These are phyloP conservation scores for Chirona hameri DNA, from an alignment of 2,888 invertebrate genomes.

Conservation along the genomic window DNA sequence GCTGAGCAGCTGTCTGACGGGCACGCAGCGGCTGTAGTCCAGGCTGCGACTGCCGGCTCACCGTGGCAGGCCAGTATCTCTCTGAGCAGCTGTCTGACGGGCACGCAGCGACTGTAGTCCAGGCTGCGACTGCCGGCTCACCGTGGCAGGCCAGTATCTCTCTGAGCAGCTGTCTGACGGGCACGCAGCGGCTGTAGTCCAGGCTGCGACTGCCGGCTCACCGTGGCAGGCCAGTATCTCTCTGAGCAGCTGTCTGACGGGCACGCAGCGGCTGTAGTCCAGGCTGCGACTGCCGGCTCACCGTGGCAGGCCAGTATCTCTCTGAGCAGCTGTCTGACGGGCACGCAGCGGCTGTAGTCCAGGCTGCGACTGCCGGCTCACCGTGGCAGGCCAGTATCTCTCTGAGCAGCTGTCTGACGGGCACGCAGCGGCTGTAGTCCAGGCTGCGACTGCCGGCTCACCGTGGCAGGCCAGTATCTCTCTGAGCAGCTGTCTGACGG, in stretches of 20 bases:
- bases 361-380: no score
- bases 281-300: no score
- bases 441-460: conserved; percentile 50
- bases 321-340: not conserved
- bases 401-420: conserved; percentile 70
- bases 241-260: not conserved
- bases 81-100: conserved; percentile 45
- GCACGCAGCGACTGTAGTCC: conserved; percentile 60
- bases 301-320: not conserved
- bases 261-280: no score
- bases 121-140: conserved; percentile 49
- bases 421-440: no score
- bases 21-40: conserved; percentile 60
- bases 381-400: conserved; percentile 82
- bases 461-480: conserved; percentile 82
- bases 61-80: conserved; percentile 70
- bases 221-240: not conserved
- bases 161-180: no score
- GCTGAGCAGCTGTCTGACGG: conserved; percentile 74
- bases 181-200: no score
- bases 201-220: not conserved
- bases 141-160: conserved; percentile 70
- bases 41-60: conserved; percentile 55
- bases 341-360: no score
- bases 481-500: conserved; percentile 71